These are phyloP conservation scores for Mastacembelus armatus DNA, from an alignment of 2,797 vertebrate genomes.

Conservation along the genomic window DNA sequence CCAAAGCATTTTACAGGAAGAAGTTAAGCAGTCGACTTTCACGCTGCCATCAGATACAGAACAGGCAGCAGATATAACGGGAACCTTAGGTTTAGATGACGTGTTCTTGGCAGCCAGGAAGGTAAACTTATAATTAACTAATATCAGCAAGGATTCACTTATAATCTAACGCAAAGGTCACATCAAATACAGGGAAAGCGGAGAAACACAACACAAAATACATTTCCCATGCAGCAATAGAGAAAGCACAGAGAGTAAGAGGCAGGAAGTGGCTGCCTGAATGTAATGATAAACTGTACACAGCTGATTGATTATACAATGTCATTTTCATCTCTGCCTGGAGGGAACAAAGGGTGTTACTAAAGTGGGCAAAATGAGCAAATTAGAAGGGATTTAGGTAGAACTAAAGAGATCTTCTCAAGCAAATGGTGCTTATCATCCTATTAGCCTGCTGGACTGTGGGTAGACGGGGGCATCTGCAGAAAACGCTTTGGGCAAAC, in stretches of 20 bases:
- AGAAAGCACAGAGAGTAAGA: not conserved
- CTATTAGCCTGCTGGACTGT: slow-evolving; percentile 57
- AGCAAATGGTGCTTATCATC: slow-evolving; percentile 70
- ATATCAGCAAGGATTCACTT: slow-evolving; percentile 11
- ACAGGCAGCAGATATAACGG: slow-evolving; percentile 6
- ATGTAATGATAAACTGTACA: slow-evolving; percentile 23
- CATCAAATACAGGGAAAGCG: not conserved
- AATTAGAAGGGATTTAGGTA: slow-evolving; percentile 65
- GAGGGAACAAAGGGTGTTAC: slow-evolving; percentile 44
- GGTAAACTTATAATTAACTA: slow-evolving; percentile 19
- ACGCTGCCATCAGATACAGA: slow-evolving; percentile 1
- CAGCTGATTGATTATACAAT: slow-evolving; percentile 57
- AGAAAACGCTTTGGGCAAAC: slow-evolving; percentile 33
- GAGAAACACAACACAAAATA: not conserved
- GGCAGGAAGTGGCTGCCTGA: not conserved
- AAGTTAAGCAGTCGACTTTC: slow-evolving; percentile 11
- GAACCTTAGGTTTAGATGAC: too few relatives aligned
- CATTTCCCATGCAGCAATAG: not conserved
- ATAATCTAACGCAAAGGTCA: not conserved
- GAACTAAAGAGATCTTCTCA: slow-evolving; percentile 62
- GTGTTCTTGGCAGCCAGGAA: not conserved
- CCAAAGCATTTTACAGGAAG: slow-evolving; percentile 24
- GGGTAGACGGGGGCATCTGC: slow-evolving; percentile 40
- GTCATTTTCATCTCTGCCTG: slow-evolving; percentile 14
- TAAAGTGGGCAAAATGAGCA: slow-evolving; percentile 42